Conservation (phyloP, 2,888 invertebrate species). For the Resseliella maxima region DNA sequence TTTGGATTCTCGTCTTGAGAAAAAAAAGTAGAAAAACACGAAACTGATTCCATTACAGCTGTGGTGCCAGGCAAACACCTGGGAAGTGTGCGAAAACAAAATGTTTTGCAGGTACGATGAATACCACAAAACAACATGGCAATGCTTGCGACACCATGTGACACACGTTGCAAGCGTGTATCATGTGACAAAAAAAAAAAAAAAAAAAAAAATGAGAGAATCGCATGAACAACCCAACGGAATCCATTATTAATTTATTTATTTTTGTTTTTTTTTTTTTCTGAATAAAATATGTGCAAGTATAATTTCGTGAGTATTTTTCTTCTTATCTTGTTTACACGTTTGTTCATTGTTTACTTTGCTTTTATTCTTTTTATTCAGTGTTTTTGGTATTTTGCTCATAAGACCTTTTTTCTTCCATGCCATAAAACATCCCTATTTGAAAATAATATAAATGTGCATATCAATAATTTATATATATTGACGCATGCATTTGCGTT, state of each 20-base stretch:
- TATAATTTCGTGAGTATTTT: neutral
- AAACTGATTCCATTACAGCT: too few relatives aligned
- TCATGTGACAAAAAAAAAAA: neutral
- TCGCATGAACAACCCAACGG: neutral
- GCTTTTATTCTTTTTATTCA: neutral
- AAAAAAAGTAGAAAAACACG: neutral
- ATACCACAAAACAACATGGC: too few relatives aligned
- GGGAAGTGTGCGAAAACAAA: too few relatives aligned
- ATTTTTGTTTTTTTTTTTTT: neutral
- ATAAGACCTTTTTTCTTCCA: neutral
- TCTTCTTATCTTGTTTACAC: neutral
- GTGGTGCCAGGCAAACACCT: too few relatives aligned
- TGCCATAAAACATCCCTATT: neutral
- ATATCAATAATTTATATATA: conserved; percentile 10
- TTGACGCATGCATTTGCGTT: neutral
- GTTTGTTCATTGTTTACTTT: neutral
- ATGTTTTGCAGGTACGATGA: too few relatives aligned
- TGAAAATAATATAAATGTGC: neutral
- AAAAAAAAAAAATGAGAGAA: too few relatives aligned
- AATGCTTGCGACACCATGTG: neutral
- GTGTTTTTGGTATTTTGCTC: neutral
- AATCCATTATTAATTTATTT: conserved; percentile 44
- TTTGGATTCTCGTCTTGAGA: neutral
- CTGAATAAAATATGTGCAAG: conserved; percentile 12
- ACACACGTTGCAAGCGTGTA: neutral